A percentile compares a stretch with the other conserved stretches of the same genome.
Evolutionary conservation across 2,888 invertebrate species (phyloP).

Genomic region (Cristatella mucedo): DNA sequence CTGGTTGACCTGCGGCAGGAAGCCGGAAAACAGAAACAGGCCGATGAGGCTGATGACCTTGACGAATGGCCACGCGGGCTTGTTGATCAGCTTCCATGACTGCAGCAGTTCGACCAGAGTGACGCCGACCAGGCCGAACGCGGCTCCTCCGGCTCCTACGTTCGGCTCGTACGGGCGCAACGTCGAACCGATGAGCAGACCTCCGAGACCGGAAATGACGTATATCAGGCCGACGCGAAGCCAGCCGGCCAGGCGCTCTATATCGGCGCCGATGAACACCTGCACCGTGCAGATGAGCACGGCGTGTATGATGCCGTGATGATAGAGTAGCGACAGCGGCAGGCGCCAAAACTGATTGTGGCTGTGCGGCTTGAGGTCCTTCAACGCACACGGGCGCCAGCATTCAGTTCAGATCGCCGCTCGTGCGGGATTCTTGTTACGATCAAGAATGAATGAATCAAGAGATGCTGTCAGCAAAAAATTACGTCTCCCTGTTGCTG

Average conservation of each 20-base stretch:
- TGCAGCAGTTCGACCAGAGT: slow-evolving; percentile 4
- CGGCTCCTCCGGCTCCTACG: slow-evolving; percentile 4
- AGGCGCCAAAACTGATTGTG: slow-evolving; percentile 6
- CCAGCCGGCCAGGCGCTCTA: slow-evolving; percentile 5
- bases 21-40: neutral
- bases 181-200: slow-evolving; percentile 2
- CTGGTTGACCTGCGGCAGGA: slow-evolving; percentile 2
- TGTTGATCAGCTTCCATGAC: slow-evolving; percentile 6
- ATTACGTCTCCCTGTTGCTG: too few relatives aligned
- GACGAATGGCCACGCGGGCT: neutral
- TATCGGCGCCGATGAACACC: slow-evolving; percentile 3
- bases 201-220: slow-evolving; percentile 1
- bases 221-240: slow-evolving; percentile 3
- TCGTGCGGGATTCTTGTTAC: too few relatives aligned
- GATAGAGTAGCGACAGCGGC: slow-evolving; percentile 1
- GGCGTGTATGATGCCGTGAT: neutral
- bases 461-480: too few relatives aligned
- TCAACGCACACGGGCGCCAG: too few relatives aligned
- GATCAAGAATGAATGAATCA: too few relatives aligned
- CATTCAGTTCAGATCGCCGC: too few relatives aligned
- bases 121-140: slow-evolving; percentile 4
- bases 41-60: neutral
- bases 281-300: neutral
- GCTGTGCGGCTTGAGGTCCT: neutral
- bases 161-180: slow-evolving; percentile 3